Evolutionary conservation across 2,797 vertebrate species (phyloP).

Genomic region (Picus viridis): DNA sequence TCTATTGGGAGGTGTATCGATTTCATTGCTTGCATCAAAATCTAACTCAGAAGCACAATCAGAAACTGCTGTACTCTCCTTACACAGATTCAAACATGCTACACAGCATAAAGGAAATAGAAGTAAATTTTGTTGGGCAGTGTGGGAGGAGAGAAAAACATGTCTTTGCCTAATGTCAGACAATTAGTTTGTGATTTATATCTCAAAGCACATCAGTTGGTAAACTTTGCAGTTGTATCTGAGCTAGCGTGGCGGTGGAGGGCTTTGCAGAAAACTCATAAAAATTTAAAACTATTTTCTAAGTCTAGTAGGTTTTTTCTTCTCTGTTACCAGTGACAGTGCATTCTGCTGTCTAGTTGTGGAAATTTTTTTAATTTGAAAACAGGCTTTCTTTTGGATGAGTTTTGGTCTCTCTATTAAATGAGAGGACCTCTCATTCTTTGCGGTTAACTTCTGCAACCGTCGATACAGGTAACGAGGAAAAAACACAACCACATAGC

Average conservation of each 20-base stretch:
- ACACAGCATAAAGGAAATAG: neutral
- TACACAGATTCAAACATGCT: neutral
- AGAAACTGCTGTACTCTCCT: neutral
- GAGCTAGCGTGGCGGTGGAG: neutral
- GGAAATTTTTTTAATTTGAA: neutral
- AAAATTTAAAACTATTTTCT: conserved; percentile 39
- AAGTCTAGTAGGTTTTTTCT: neutral
- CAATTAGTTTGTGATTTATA: conserved; percentile 61
- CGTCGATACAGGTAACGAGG: neutral
- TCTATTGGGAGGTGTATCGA: neutral
- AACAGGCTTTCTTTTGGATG: neutral
- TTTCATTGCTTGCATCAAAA: conserved; percentile 10
- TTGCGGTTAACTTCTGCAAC: neutral
- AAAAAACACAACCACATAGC: neutral
- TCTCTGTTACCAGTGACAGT: neutral
- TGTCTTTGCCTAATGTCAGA: conserved; percentile 6
- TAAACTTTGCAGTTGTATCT: conserved; percentile 36
- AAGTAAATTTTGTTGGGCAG: neutral
- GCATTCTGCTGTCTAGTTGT: neutral
- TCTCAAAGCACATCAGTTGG: conserved; percentile 13
- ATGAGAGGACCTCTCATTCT: neutral
- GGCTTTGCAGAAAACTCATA: conserved; percentile 31
- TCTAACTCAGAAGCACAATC: neutral
- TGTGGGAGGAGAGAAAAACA: neutral
- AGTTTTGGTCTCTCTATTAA: neutral